Percentiles rank a stretch among this genome's conserved stretches.
These are phyloP conservation scores for Ciconia stormi DNA, from an alignment of 2,113 vertebrate genomes.

Conservation along the genomic window DNA sequence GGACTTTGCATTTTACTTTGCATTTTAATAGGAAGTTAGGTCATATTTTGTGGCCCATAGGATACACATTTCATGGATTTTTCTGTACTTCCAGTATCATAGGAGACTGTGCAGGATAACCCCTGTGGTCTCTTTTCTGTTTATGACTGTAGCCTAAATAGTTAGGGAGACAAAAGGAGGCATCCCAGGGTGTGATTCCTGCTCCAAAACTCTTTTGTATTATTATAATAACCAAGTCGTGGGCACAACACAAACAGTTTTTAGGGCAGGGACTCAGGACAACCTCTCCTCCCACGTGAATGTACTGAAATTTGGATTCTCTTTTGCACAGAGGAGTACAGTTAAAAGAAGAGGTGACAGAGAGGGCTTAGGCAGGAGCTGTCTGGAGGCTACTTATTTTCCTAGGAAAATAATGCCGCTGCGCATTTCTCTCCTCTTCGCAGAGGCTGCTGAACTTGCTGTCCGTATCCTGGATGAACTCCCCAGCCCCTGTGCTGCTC, in stretches of 20 bases:
- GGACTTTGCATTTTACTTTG: not conserved
- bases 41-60: not conserved
- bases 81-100: not conserved
- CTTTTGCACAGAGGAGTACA: not conserved
- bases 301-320: not conserved
- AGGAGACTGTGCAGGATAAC: not conserved
- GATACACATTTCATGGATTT: not conserved
- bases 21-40: not conserved
- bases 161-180: not conserved
- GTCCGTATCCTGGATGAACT: not conserved
- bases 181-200: not conserved
- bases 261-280: not conserved
- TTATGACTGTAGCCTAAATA: not conserved
- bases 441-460: not conserved
- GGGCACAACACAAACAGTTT: not conserved
- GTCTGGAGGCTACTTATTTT: not conserved
- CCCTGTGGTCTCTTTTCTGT: not conserved
- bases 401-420: not conserved
- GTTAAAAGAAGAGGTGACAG: not conserved
- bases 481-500: not conserved
- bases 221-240: not conserved
- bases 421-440: not conserved
- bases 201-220: not conserved
- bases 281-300: not conserved
- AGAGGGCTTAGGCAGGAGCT: not conserved